Evolutionary conservation across 2,888 invertebrate genomes (phyloP).

Genomic region (Phrixothrix hirtus): DNA sequence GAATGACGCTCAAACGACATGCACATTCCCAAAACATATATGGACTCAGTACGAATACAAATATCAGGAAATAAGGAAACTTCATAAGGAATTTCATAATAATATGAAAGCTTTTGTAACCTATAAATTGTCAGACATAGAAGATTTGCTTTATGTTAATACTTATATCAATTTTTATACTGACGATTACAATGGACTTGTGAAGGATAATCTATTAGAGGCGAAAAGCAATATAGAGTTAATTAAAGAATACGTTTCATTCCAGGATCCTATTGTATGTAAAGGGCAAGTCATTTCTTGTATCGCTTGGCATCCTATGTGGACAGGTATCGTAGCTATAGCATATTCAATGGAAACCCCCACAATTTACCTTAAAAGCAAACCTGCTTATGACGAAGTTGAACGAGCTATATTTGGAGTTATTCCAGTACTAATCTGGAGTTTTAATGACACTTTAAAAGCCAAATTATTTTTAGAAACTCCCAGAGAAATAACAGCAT

Average conservation of each 20-base stretch:
- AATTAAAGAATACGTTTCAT: constrained; percentile 63
- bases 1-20: constrained; percentile 67
- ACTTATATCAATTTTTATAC: constrained; percentile 62
- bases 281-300: constrained; percentile 68
- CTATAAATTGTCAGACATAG: constrained; percentile 39
- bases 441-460: constrained; percentile 69
- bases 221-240: constrained; percentile 45
- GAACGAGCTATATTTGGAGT: constrained; percentile 60
- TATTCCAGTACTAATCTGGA: constrained; percentile 75
- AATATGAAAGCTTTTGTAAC: constrained; percentile 46
- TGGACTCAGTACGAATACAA: constrained; percentile 69
- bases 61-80: constrained; percentile 31
- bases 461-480: constrained; percentile 72
- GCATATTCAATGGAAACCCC: constrained; percentile 67
- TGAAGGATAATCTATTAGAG: constrained; percentile 41
- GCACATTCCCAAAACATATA: constrained; percentile 68
- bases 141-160: constrained; percentile 48
- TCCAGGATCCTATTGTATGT: constrained; percentile 66
- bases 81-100: constrained; percentile 45
- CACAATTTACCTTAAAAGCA: constrained; percentile 56
- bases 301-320: constrained; percentile 71
- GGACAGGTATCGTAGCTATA: constrained; percentile 69
- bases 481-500: constrained; percentile 65
- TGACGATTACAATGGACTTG: constrained; percentile 64
- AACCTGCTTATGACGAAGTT: constrained; percentile 47